Base-by-base conservation (phyloP, 2,113 vertebrate genomes). In the Neofelis nebulosa region DNA sequence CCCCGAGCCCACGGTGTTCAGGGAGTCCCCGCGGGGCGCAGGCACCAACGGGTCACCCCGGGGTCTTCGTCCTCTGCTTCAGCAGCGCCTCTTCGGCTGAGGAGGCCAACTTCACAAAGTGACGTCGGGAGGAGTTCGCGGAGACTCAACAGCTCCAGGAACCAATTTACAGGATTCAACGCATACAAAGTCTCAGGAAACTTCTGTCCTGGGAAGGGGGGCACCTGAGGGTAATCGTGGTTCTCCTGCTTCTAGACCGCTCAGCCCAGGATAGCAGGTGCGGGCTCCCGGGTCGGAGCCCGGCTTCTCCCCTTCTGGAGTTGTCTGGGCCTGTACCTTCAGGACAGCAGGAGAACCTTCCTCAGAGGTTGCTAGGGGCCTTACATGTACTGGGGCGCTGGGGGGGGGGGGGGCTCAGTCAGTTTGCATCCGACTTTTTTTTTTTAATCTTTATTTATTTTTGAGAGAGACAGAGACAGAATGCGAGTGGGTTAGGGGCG, bases 251-350 rank as follows among this genome's bases (percentile, higher is more conserved):
- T 16, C 3, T 21, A 2, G 25, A 27, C 1, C 7, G 63, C 14
- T 25, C 31, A 55, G 74, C n/a, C 65, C 18, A 23, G 55, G 55
- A 41, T 16, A 23, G 55, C 2, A 2, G 21, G 36, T 4, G 19
- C 0, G 8, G n/a, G 33, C 65, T 88, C 27, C 5, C 0, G n/a
- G n/a, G 19, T 66, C 45, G 21, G 76, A 36, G 3, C n/a, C 1
- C 2, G 31, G 25, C 36, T 36, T 10, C 13, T 57, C 25, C 69
- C 19, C 5, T 18, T 41, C 31, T 84, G 73, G 36, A 36, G 5
- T 33, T 36, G 16, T 83, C 57, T 68, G 23, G 9, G 5, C 76
- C 36, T 36, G 5, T 45, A 3, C 65, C 45, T 65, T 76, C 3
- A 19, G 68, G 84, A 73, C 15, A 33, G 11, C 1, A 0, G 38